Evolutionary conservation across 2,113 vertebrate genomes (phyloP), one percentile per base, ranked within the genome.

Genomic region (Pleuronectes platessa): DNA sequence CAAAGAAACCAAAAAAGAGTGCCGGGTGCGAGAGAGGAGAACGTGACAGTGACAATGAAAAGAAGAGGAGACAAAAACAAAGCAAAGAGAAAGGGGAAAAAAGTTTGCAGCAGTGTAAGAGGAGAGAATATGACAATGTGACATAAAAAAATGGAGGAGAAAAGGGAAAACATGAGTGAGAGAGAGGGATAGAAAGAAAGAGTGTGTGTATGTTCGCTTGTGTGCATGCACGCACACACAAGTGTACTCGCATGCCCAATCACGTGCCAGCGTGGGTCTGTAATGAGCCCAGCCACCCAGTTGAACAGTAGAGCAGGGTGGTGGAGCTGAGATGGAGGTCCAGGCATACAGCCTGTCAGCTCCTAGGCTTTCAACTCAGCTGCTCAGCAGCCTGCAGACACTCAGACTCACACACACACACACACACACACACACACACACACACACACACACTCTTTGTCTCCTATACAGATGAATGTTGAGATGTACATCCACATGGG

Each of bases 281-380:
- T 94, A 94, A 94, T 94, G 93, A 94, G 94, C 91, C 82, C 88
- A 92, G 88, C 90, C 93, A 93, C 90, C 88, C 86, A 89, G 82
- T 89, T 92, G 90, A 93, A 94, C 87, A 88, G 87, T 85, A 69
- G 92, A 94, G 89, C 90, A 86, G 86, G 88, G 90, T 84, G 90
- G 87, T 87, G 85, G 79, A 86, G 89, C 76, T 80, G 90, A 90
- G 89, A 94, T 93, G 89, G 93, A 91, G 89, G 93, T 93, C 92
- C 84, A 88, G 91, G 92, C 90, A 85, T 81, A 82, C 78, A 85
- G 88, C 78, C 88, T 92, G 92, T 92, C 88, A 84, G 85, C 89
- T 90, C 61, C 72, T 79, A 86, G 89, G 87, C 94, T 95, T 93
- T 93, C 90, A 94, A 88, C 89, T 88, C 84, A 83, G 76, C 67